Percentiles rank a stretch among this genome's conserved stretches.
Evolutionary conservation across 2,888 invertebrate genomes (phyloP).

Genomic region (Tribolium freemani): DNA sequence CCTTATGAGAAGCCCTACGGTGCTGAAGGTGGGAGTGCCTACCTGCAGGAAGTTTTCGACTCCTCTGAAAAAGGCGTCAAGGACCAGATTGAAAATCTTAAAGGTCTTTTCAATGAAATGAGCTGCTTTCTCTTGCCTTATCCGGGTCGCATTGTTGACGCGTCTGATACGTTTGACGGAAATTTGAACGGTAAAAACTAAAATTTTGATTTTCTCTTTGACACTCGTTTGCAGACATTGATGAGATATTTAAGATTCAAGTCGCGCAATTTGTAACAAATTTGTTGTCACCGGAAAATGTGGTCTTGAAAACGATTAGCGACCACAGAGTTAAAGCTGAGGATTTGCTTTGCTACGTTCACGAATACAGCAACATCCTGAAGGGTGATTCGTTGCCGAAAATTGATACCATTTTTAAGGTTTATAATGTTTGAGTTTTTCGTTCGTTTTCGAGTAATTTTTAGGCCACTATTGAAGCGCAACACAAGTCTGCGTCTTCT

Average conservation of each 20-base stretch:
- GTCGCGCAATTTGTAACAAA: background rate
- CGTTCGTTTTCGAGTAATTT: background rate
- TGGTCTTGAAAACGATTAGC: background rate
- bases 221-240: background rate
- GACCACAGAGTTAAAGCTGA: conserved; percentile 2
- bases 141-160: conserved; percentile 9
- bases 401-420: conserved; percentile 4
- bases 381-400: background rate
- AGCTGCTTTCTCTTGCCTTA: conserved; percentile 16
- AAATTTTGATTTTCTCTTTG: background rate
- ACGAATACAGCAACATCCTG: conserved; percentile 1
- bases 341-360: background rate
- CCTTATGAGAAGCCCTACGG: conserved; percentile 13
- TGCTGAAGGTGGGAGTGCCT: background rate
- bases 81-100: background rate
- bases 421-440: background rate
- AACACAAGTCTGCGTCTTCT: background rate
- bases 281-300: conserved; percentile 5
- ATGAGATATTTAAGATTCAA: background rate
- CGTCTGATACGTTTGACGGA: conserved; percentile 2
- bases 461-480: conserved; percentile 13
- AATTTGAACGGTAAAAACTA: background rate
- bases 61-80: background rate
- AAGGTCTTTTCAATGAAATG: background rate
- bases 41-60: background rate